phyloP scores from a whole-genome alignment of 2,888 invertebrate genomes.

The Patella depressa region DNA sequence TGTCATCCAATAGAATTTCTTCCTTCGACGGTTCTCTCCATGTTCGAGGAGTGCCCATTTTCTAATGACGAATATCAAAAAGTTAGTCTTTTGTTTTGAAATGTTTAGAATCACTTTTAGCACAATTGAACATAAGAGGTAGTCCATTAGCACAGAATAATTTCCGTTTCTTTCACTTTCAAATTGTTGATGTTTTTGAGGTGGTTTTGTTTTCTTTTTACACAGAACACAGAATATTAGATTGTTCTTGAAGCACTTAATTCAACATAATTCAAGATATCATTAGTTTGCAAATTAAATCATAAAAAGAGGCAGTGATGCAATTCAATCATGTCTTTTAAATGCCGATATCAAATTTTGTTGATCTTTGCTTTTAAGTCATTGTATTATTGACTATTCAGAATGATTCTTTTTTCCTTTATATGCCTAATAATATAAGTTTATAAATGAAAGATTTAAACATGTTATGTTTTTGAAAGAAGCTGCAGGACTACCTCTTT shows the following conservation, averaged over 20 bases:
- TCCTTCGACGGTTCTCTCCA: constrained; percentile 21
- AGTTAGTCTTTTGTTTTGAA: too few relatives aligned
- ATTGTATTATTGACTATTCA: too few relatives aligned
- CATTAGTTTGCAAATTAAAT: constrained; percentile 1
- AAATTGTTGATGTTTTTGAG: too few relatives aligned
- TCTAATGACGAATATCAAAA: neutral
- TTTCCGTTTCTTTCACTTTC: too few relatives aligned
- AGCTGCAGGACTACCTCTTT: neutral
- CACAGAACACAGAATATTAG: neutral
- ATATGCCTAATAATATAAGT: neutral
- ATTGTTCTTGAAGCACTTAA: constrained; percentile 1
- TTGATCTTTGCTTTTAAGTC: too few relatives aligned
- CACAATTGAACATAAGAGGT: too few relatives aligned
- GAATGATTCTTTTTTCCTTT: too few relatives aligned
- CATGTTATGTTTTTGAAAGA: neutral
- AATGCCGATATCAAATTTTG: too few relatives aligned
- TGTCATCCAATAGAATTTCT: constrained; percentile 17
- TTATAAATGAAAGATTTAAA: neutral
- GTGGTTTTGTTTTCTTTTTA: too few relatives aligned
- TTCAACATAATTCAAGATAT: neutral
- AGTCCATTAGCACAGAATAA: too few relatives aligned
- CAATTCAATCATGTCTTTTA: too few relatives aligned
- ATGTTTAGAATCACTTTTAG: too few relatives aligned
- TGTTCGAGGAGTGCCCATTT: neutral
- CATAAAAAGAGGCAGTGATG: neutral